Conservation (phyloP, 35 echinoderm and acorn worm species). For the Apostichopus parvimensis region DNA sequence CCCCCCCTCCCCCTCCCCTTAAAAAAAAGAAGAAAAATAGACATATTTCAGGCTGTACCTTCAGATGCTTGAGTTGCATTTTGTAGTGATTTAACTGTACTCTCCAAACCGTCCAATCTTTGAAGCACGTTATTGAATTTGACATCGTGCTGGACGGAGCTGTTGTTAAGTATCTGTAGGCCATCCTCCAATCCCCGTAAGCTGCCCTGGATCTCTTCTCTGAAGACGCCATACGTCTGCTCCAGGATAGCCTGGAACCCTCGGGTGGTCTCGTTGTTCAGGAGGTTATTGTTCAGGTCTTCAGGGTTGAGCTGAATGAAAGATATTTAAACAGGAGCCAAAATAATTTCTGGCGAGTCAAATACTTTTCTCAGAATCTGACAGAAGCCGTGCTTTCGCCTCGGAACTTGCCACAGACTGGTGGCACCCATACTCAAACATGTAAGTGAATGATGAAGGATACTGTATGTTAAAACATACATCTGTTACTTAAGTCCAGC, state of each 20-base stretch:
- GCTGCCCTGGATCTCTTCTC: slow-evolving; percentile 3
- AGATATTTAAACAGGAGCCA: background rate
- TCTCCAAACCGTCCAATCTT: background rate
- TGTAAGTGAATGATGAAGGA: too few species aligned
- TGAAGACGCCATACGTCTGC: slow-evolving; percentile 16
- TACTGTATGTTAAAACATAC: too few species aligned
- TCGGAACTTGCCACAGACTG: too few species aligned
- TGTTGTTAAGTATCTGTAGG: background rate
- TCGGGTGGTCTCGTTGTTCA: slow-evolving; percentile 13
- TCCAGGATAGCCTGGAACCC: slow-evolving; percentile 32
- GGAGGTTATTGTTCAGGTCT: slow-evolving; percentile 40
- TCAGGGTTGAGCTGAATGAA: slow-evolving; percentile 15
- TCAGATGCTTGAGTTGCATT: background rate
- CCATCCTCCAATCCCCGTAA: background rate
- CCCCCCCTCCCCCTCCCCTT: too few species aligned
- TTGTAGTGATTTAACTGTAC: background rate
- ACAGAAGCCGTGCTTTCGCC: too few species aligned
- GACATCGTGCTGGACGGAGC: background rate
- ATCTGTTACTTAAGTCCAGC: too few species aligned
- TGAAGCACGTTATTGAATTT: background rate
- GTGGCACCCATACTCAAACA: too few species aligned
- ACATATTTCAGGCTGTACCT: background rate
- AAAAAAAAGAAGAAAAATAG: background rate
- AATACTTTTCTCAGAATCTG: too few species aligned
- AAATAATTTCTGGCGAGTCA: too few species aligned